Percentiles rank a stretch among this genome's conserved stretches.
These are phyloP conservation scores for Drosophila funebris DNA, from an alignment of 1,140 invertebrate species.

Conservation along the genomic window DNA sequence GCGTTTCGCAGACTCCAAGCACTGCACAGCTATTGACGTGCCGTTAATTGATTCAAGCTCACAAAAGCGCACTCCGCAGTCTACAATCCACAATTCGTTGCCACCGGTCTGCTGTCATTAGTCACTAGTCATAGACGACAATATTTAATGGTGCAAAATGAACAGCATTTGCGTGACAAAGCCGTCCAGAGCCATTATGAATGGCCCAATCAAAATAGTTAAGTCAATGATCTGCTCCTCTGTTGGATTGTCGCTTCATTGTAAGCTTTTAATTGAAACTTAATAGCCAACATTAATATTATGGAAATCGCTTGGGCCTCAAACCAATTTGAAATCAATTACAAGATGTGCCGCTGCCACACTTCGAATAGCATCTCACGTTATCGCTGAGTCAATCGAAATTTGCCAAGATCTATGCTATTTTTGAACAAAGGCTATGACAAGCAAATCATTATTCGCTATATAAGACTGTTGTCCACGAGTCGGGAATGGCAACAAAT, in stretches of 20 bases:
- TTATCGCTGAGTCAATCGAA: neutral
- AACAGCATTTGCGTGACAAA: constrained; percentile 75
- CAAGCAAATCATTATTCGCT: constrained; percentile 29
- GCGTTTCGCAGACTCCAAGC: constrained; percentile 2
- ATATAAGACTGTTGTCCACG: constrained; percentile 34
- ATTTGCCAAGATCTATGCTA: constrained; percentile 4
- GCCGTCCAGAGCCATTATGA: constrained; percentile 56
- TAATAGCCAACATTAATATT: constrained; percentile 47
- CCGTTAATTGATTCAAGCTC: constrained; percentile 74
- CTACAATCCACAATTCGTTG: neutral
- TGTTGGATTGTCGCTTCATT: constrained; percentile 13
- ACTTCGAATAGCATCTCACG: neutral
- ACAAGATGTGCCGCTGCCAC: constrained; percentile 4
- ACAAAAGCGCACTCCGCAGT: constrained; percentile 12
- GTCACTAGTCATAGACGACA: constrained; percentile 28
- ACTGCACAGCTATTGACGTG: constrained; percentile 43
- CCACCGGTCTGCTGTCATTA: constrained; percentile 26
- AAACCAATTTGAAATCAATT: constrained; percentile 33
- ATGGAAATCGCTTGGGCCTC: constrained; percentile 38
- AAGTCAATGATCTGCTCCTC: constrained; percentile 44
- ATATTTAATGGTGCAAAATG: constrained; percentile 26
- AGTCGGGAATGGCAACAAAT: constrained; percentile 44
- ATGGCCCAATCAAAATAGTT: constrained; percentile 28
- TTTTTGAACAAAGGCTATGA: constrained; percentile 35
- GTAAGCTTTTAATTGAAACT: constrained; percentile 52